Base-by-base conservation (phyloP, 53 echinoderm and acorn worm species). In the Echinometra lucunter region DNA sequence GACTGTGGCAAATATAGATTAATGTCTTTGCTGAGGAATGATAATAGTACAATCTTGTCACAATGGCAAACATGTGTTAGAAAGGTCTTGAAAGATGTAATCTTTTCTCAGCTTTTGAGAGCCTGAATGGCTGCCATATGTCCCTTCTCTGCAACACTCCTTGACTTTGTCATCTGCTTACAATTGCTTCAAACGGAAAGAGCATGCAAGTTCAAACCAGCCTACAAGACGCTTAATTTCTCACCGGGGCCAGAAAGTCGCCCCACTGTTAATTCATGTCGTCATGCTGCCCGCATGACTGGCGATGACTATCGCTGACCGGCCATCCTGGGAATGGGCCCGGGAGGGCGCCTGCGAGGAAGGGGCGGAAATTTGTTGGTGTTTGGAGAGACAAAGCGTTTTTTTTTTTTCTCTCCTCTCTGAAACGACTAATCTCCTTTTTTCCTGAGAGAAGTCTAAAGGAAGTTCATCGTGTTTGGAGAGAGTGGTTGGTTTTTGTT, bases 341-440 rank as follows among this genome's bases (percentile, higher is more conserved):
- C 88, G 17, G 13, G 88, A 53, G 88, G 88, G 88, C n/a, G 88
- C 88, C 56, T 27, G 34, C 88, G 55, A 56, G 49, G 60, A 57
- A 88, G 88, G 60, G 90, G 60, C 34, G 90, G 90, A 90, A 90
- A 60, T 90, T 60, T 90, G 90, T 90, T 90, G 63, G 90, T 90
- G 90, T 90, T 63, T 90, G 90, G 58, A 60, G 60, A 90, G 63
- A 90, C 90, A 90, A 90, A 63, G 90, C 63, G 66, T 34, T 37
- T 90, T 60, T 35, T 47, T 88, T n/a, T 49, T 88, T 55, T 49
- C 56, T 53, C 28, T 34, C 13, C 88, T 49, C 56, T 53, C 28
- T 34, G 30, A 47, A 55, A 25, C 28, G 49, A 55, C 12, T 82
- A 44, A 44, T n/a, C 56, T 34, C 88, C 53, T 53, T 88, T 88